Conservation (phyloP, 2,888 invertebrate species). For the Arge pagana region DNA sequence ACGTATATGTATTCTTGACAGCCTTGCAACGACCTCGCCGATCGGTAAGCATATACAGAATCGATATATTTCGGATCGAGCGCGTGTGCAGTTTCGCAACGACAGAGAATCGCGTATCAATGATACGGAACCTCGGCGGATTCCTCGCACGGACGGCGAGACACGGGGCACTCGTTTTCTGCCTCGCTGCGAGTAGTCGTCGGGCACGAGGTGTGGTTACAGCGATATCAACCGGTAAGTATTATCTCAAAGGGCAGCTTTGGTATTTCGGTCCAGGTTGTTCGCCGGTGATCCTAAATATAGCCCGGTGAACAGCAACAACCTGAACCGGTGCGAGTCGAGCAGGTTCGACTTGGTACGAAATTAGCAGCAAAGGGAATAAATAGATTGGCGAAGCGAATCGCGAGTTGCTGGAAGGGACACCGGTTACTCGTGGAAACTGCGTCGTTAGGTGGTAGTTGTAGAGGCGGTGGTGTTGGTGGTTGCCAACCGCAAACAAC, state of each 20-base stretch:
- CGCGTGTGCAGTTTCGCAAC: no score
- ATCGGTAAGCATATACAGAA: neutral
- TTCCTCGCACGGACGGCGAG: no score
- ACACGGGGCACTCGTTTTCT: no score
- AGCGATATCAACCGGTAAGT: no score
- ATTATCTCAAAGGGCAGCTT: no score
- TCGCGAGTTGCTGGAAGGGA: neutral
- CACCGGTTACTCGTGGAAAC: neutral
- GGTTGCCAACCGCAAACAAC: slow-evolving; percentile 9
- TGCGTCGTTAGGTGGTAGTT: neutral
- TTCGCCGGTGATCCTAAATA: neutral
- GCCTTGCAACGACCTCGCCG: slow-evolving; percentile 19
- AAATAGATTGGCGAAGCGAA: neutral
- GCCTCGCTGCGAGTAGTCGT: no score
- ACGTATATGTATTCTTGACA: neutral
- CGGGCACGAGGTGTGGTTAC: no score
- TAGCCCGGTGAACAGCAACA: neutral
- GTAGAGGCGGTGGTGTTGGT: slow-evolving; percentile 8
- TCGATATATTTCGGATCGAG: no score
- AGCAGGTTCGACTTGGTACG: neutral
- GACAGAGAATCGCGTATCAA: no score
- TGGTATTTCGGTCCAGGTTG: slow-evolving; percentile 8
- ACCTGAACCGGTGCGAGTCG: neutral
- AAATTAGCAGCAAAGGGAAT: slow-evolving; percentile 3
- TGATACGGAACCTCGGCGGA: no score